Evolutionary conservation across 2,888 invertebrate genomes (phyloP).

Genomic region (Allygus modestus): DNA sequence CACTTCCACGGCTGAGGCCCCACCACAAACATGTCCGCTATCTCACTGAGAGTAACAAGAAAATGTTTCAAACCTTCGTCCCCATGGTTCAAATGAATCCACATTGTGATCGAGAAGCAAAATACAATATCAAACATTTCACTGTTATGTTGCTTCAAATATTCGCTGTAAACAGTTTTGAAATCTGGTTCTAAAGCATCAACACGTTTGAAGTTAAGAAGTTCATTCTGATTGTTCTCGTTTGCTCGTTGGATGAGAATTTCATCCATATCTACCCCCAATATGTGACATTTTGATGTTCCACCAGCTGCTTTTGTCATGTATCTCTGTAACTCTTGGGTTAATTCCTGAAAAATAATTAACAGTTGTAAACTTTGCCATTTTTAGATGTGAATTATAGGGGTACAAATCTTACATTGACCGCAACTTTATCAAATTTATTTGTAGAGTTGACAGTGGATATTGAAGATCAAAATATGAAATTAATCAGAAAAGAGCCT

Average conservation of each 20-base stretch:
- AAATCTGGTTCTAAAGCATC: constrained; percentile 82
- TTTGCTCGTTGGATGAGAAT: constrained; percentile 82
- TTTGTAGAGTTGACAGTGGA: no score
- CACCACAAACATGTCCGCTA: constrained; percentile 80
- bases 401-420: no score
- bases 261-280: constrained; percentile 88
- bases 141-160: constrained; percentile 71
- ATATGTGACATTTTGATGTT: constrained; percentile 73
- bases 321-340: constrained; percentile 78
- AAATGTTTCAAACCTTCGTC: constrained; percentile 84
- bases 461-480: no score
- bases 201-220: constrained; percentile 78
- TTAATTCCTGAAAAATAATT: constrained; percentile 79
- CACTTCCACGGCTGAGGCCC: constrained; percentile 94
- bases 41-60: constrained; percentile 77
- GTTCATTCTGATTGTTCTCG: constrained; percentile 75
- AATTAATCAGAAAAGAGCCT: no score
- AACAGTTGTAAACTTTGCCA: no score
- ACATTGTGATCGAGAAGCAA: constrained; percentile 93
- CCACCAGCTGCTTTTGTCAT: constrained; percentile 73
- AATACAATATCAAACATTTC: constrained; percentile 82
- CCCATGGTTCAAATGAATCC: constrained; percentile 92
- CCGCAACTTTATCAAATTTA: no score
- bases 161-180: constrained; percentile 67
- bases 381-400: no score